Base-by-base conservation (phyloP, 2,888 invertebrate genomes). In the Agrenia bidenticulata region DNA sequence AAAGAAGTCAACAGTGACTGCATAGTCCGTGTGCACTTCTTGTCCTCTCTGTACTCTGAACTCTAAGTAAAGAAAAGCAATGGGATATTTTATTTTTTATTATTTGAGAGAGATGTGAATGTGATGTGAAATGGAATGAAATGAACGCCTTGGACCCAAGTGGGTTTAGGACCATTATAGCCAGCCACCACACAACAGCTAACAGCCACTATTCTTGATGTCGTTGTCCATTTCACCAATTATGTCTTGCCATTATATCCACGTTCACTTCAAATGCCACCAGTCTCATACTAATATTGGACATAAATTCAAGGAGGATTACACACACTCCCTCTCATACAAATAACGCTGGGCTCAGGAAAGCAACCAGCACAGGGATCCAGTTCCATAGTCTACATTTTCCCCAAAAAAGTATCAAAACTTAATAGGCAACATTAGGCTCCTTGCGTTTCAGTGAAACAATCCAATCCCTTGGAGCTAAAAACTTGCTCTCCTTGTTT, bases 181-280 rank as follows among this genome's bases (percentile, higher is more conserved):
- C 23, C 57, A 57, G 39, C 19, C 23, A 23, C 51, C 51, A 51
- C 45, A 51, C 51, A 51, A 51, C 51, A 51, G 51, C 57, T 27
- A 21, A 39, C 41, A 39, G 19, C 57, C 57, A 57, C 41, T 57
- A 32, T 24, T 51, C 51, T 51, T 39, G 27, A 49, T 49, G 49
- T 45, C 59, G 39, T 54, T 63, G 63, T 63, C 63, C 63, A 63
- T 63, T 64, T 59, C 50, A 64, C 64, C 64, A 64, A 64, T 64
- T 64, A 64, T 64, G 58, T 58, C 26, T n/a, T 49, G 11, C 59
- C 32, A 45, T 59, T 59, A 49, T 59, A 27, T 59, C 50, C 59
- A 45, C 32, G 26, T 49, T 45, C 45, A 24, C 45, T n/a, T 45
- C 50, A 26, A 49, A 59, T 59, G 21, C 24, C 50, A 59, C 50